phyloP scores from a whole-genome alignment of 2,888 invertebrate genomes.

The Dynastes tityus region DNA sequence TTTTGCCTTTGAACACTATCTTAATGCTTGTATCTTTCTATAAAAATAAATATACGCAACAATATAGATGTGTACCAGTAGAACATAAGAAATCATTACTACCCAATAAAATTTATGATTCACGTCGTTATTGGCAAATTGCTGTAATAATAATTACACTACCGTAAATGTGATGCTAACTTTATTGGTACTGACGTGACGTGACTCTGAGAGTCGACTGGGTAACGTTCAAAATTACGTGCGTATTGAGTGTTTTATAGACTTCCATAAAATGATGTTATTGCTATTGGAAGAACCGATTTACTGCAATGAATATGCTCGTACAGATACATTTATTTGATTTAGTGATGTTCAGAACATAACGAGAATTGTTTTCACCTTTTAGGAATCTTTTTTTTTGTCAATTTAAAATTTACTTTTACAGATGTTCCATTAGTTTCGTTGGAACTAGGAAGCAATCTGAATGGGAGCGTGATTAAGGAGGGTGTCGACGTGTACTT shows the following conservation, averaged over 20 bases:
- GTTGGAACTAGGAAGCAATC: slow-evolving; percentile 86
- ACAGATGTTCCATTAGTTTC: slow-evolving; percentile 89
- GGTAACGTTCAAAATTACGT: not conserved
- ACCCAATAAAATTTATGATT: not conserved
- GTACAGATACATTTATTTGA: too few species aligned
- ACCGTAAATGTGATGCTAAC: not conserved
- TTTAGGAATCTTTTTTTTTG: too few species aligned
- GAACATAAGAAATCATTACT: not conserved
- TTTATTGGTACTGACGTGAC: slow-evolving; percentile 1
- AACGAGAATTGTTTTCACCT: too few species aligned
- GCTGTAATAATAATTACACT: not conserved
- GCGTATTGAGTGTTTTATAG: not conserved
- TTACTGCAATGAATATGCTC: not conserved
- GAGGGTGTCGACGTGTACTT: slow-evolving; percentile 94
- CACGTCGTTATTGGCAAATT: not conserved
- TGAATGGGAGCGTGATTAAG: slow-evolving; percentile 85
- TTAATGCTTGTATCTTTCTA: too few species aligned
- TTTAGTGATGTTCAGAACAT: too few species aligned
- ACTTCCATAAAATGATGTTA: not conserved
- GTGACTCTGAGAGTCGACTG: not conserved
- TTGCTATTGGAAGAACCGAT: not conserved
- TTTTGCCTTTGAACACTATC: too few species aligned
- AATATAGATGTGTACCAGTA: not conserved
- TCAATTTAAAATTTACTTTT: not conserved
- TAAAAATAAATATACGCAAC: too few species aligned